Conservation (phyloP, 2,888 invertebrate species). For the Drosophila anomelani region DNA sequence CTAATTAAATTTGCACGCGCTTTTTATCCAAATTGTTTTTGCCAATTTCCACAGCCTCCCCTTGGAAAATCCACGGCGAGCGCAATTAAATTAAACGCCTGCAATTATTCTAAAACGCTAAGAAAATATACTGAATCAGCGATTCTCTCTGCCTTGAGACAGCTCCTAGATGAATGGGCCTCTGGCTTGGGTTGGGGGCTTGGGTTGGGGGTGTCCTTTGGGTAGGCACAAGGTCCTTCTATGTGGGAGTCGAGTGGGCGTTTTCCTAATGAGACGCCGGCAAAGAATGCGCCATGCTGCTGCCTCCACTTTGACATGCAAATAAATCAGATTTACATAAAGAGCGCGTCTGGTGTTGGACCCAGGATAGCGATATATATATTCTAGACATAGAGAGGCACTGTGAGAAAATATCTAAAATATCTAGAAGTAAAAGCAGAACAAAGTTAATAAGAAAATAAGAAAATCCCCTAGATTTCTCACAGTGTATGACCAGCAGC, state of each 20-base stretch:
- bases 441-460: too few species aligned
- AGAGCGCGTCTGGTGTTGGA: conserved; percentile 37
- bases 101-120: conserved; percentile 77
- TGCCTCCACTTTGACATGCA: conserved; percentile 74
- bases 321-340: conserved; percentile 82
- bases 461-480: not conserved
- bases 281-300: conserved; percentile 34
- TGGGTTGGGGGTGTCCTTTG: not conserved
- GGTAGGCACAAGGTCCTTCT: conserved; percentile 4
- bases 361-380: conserved; percentile 42
- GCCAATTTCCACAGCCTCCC: conserved; percentile 37
- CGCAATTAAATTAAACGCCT: conserved; percentile 80
- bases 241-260: conserved; percentile 10
- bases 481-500: conserved; percentile 12
- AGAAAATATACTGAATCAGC: conserved; percentile 59
- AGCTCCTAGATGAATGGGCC: conserved; percentile 25
- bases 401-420: not conserved
- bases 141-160: conserved; percentile 21
- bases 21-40: conserved; percentile 64
- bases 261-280: conserved; percentile 58
- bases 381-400: conserved; percentile 53
- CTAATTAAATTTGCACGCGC: conserved; percentile 75
- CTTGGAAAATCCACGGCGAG: conserved; percentile 61
- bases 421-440: not conserved
- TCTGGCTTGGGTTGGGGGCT: conserved; percentile 6